Percentiles rank a stretch among this genome's conserved stretches.
Evolutionary conservation across 1,140 invertebrate genomes (phyloP).

Genomic region (Anagrus nilaparvatae): DNA sequence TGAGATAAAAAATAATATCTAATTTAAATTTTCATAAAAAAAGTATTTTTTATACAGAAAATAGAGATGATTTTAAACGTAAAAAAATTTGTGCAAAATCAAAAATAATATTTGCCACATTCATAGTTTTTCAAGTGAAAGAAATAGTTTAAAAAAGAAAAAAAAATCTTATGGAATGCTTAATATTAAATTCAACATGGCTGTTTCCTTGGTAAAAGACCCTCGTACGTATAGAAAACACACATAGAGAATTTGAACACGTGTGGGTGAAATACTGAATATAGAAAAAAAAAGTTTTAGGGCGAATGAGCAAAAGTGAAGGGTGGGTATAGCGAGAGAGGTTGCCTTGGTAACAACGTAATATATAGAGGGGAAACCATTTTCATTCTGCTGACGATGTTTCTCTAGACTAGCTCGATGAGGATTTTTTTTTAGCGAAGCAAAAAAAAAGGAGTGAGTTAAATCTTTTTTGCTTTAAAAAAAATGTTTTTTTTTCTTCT

Average conservation of each 20-base stretch:
- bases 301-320: slow-evolving; percentile 19
- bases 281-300: slow-evolving; percentile 1
- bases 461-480: too few relatives aligned
- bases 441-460: too few relatives aligned
- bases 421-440: slow-evolving; percentile 30
- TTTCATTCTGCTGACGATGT: slow-evolving; percentile 37
- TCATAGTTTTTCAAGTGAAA: too few relatives aligned
- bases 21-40: too few relatives aligned
- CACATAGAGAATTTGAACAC: neutral
- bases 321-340: slow-evolving; percentile 34
- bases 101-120: too few relatives aligned
- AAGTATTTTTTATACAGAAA: too few relatives aligned
- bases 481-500: too few relatives aligned
- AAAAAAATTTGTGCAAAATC: too few relatives aligned
- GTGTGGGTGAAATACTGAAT: neutral
- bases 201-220: slow-evolving; percentile 24
- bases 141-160: too few relatives aligned
- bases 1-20: too few relatives aligned
- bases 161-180: slow-evolving; percentile 34
- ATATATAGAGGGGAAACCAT: slow-evolving; percentile 36
- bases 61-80: too few relatives aligned
- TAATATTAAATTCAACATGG: slow-evolving; percentile 45
- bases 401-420: slow-evolving; percentile 26
- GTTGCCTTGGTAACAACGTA: slow-evolving; percentile 42
- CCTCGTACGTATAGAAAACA: slow-evolving; percentile 16